Conservation (phyloP, 2,888 invertebrate genomes). For the Allygus modestus region DNA sequence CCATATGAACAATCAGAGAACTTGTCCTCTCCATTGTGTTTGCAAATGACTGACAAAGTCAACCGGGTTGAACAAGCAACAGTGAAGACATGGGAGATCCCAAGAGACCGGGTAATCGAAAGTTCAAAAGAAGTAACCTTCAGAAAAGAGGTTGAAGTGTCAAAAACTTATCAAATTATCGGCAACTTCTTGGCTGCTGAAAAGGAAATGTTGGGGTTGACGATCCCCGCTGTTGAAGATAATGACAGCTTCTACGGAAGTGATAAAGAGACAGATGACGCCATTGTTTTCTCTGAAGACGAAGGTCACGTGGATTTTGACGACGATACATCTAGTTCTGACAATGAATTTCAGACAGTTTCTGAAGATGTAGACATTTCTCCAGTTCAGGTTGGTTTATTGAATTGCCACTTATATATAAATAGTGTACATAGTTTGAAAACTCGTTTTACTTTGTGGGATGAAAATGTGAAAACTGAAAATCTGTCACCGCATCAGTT, state of each 20-base stretch:
- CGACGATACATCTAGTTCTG: constrained; percentile 74
- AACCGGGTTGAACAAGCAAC: constrained; percentile 71
- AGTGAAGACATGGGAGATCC: constrained; percentile 68
- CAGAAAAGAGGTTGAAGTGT: constrained; percentile 71
- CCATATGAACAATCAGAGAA: constrained; percentile 46
- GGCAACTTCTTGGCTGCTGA: constrained; percentile 69
- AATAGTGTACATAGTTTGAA: constrained; percentile 2
- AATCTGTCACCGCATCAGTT: neutral
- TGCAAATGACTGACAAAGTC: constrained; percentile 71
- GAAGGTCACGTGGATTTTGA: constrained; percentile 75
- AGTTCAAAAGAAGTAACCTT: constrained; percentile 70
- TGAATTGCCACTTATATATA: neutral
- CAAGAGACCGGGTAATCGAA: constrained; percentile 47
- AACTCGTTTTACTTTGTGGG: neutral
- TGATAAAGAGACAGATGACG: constrained; percentile 80
- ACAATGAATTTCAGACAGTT: constrained; percentile 72
- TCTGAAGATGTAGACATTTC: constrained; percentile 64
- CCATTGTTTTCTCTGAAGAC: constrained; percentile 80
- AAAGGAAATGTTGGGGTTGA: constrained; percentile 23
- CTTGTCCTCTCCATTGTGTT: constrained; percentile 67
- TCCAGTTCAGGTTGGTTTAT: constrained; percentile 54
- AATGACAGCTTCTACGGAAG: constrained; percentile 80
- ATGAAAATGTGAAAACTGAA: constrained; percentile 54
- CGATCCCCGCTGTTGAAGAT: constrained; percentile 71
- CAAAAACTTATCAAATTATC: constrained; percentile 71